Conservation (phyloP, 2,888 invertebrate species). For the Willowsia nigromaculata region DNA sequence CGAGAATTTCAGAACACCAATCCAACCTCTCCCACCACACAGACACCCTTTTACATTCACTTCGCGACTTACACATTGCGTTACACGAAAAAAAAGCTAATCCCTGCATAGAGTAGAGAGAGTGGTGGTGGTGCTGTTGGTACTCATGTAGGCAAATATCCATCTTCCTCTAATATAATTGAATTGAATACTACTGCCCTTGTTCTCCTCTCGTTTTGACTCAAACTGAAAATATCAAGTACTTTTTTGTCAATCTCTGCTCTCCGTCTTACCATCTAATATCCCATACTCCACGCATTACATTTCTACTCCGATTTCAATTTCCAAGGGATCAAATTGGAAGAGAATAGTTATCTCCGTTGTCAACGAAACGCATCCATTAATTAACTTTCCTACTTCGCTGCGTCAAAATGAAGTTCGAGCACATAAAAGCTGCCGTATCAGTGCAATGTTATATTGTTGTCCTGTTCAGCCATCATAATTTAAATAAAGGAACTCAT, state of each 20-base stretch:
- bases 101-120: background rate
- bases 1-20: background rate
- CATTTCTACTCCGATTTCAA: background rate
- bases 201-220: background rate
- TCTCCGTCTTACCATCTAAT: background rate
- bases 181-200: constrained; percentile 33
- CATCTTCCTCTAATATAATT: background rate
- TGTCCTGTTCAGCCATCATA: background rate
- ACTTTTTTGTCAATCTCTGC: constrained; percentile 46
- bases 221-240: constrained; percentile 21
- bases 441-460: constrained; percentile 32
- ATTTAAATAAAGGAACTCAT: constrained; percentile 27
- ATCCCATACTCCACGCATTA: background rate
- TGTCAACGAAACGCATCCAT: background rate
- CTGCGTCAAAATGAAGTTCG: constrained; percentile 20
- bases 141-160: background rate
- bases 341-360: too few species aligned
- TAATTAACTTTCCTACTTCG: background rate
- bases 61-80: background rate
- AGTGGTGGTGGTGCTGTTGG: background rate
- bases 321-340: background rate
- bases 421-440: constrained; percentile 6
- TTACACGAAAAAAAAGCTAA: constrained; percentile 10
- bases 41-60: background rate
- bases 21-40: background rate